Evolutionary conservation across 2,113 vertebrate species (phyloP), one percentile per base, ranked within the genome.

Genomic region (Dipodomys ordii): DNA sequence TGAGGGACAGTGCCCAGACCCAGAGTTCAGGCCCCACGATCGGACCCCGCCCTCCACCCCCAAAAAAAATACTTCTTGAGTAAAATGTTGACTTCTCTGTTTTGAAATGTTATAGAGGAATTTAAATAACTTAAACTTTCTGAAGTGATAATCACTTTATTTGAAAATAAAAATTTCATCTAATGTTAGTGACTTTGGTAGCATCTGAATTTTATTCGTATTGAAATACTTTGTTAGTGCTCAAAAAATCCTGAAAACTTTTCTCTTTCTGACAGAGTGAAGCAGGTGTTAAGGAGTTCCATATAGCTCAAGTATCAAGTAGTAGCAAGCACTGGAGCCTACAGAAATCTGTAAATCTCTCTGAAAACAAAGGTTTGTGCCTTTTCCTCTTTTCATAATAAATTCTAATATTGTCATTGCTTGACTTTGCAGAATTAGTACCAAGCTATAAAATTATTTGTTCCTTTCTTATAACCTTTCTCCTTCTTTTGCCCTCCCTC

Each of bases 301-400:
- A 99, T 95, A 98, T 99, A 87, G 98, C 99, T 22, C 99, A 99
- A 98, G 99, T 99, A 93, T 99, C 99, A 64, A 99, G 99, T 97
- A 99, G 99, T 93, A 99, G 99, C 95, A 98, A 98, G 92, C 98
- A 99, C 94, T 99, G 99, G 99, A 98, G 98, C 86, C 98, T 99
- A 65, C 98, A 99, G 74, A 99, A 98, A 96, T 99, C 99, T 91
- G 98, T 99, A 97, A 99, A 99, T 93, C 96, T 98, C 53, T 97
- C 98, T 89, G 98, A 98, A 97, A 99, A 99, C 92, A 99, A 99
- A 99, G 99, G 99, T 99, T 74, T 53, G 98, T 95, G 68, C 80
- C 62, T 96, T 95, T 83, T 83, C 71, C 3, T 6, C 4, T 79
- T 35, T 93, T 91, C 15, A 53, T 87, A 83, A 32, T 78, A 80